These are phyloP conservation scores for Saccostrea echinata DNA, from an alignment of 1,140 invertebrate genomes.

Conservation along the genomic window DNA sequence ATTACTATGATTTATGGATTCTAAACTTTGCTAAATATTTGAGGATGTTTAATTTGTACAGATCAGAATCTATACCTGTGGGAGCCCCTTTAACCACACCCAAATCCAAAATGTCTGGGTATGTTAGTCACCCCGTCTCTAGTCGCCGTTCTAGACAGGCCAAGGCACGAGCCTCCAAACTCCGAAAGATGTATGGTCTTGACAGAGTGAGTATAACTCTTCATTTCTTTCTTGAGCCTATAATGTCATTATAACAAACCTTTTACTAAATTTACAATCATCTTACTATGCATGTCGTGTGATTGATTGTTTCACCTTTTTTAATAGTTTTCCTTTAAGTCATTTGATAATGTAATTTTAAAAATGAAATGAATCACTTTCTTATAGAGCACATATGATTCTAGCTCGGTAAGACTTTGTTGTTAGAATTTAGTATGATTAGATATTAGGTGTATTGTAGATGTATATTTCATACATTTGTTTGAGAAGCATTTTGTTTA, in stretches of 20 bases:
- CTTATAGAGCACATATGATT: background rate
- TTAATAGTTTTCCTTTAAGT: too few species aligned
- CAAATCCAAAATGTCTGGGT: conserved; percentile 68
- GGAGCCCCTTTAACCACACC: conserved; percentile 65
- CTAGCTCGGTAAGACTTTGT: background rate
- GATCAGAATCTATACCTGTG: conserved; percentile 56
- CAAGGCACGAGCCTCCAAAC: conserved; percentile 71
- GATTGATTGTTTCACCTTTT: too few species aligned
- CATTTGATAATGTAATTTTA: too few species aligned
- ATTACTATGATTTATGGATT: too few species aligned
- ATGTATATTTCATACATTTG: too few species aligned
- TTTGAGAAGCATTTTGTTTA: too few species aligned
- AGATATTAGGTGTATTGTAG: too few species aligned
- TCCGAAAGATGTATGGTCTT: conserved; percentile 74
- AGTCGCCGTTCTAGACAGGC: conserved; percentile 74
- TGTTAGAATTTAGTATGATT: too few species aligned
- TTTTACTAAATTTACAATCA: too few species aligned
- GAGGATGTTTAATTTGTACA: background rate
- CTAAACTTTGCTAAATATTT: too few species aligned
- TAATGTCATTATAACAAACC: too few species aligned
- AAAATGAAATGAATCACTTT: conserved; percentile 6
- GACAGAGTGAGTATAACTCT: conserved; percentile 58
- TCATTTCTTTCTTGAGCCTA: background rate
- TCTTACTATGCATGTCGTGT: too few species aligned
- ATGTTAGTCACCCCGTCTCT: conserved; percentile 65